Conservation (phyloP, 2,888 invertebrate genomes). For the Netelia fuscicornis region DNA sequence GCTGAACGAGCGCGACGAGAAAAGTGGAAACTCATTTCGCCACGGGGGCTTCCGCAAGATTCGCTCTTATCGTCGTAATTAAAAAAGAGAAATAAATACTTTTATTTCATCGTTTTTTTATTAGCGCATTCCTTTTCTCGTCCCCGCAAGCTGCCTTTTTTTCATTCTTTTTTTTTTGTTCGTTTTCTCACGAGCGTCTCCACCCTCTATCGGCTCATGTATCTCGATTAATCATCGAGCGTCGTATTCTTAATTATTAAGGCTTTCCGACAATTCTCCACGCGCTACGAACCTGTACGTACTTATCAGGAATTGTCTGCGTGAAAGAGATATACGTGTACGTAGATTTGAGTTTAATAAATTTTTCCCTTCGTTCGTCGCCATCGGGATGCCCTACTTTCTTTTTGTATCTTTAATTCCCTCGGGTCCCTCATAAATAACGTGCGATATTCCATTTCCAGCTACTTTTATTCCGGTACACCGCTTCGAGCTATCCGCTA, state of each 20-base stretch:
- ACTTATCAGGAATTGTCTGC: too few relatives aligned
- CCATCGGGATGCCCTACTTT: neutral
- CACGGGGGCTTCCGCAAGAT: constrained; percentile 14
- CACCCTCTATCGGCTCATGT: neutral
- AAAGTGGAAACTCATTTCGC: constrained; percentile 27
- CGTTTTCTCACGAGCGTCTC: neutral
- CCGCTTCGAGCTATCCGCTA: neutral
- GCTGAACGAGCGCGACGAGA: neutral
- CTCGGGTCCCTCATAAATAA: too few relatives aligned
- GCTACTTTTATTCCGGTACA: too few relatives aligned
- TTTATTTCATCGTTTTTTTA: constrained; percentile 14
- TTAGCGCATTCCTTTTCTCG: constrained; percentile 4
- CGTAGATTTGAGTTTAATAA: neutral
- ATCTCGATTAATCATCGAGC: neutral
- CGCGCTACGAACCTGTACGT: neutral
- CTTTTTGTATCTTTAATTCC: too few relatives aligned
- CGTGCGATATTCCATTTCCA: too few relatives aligned
- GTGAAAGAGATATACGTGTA: neutral
- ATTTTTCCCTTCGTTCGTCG: neutral
- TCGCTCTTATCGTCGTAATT: constrained; percentile 29
- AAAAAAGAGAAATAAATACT: constrained; percentile 25
- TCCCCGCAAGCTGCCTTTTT: neutral
- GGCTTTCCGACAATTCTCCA: neutral
- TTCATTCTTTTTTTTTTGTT: neutral
- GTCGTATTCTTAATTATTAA: constrained; percentile 3